Conservation (phyloP, 1,140 invertebrate genomes). For the Lepidurus packardi region DNA sequence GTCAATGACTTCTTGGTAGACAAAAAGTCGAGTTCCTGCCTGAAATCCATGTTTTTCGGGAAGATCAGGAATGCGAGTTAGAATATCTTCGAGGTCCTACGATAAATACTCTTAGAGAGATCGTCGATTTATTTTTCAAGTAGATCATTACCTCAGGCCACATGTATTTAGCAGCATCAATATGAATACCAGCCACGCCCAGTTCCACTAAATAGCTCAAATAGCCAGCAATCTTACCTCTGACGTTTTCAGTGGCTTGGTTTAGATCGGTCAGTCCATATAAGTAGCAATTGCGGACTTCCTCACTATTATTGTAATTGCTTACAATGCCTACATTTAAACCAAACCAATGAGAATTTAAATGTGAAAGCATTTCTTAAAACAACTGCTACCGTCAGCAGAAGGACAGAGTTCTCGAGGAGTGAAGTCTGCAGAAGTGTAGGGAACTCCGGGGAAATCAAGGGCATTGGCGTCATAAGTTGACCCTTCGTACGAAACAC, state of each 20-base stretch:
- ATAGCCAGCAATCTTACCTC: slow-evolving; percentile 59
- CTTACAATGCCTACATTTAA: slow-evolving; percentile 46
- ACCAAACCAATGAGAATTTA: neutral
- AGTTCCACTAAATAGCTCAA: slow-evolving; percentile 63
- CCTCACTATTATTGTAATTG: slow-evolving; percentile 30
- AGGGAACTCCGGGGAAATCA: slow-evolving; percentile 52
- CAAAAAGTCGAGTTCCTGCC: slow-evolving; percentile 41
- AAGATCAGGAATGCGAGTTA: slow-evolving; percentile 42
- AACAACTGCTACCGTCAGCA: slow-evolving; percentile 36
- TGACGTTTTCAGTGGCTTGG: slow-evolving; percentile 58
- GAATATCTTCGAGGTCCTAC: slow-evolving; percentile 46
- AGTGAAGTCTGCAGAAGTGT: slow-evolving; percentile 43
- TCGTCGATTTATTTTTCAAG: neutral
- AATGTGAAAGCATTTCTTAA: neutral
- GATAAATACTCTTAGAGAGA: slow-evolving; percentile 36
- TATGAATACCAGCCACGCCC: slow-evolving; percentile 66
- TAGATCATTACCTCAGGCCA: slow-evolving; percentile 49
- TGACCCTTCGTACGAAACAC: slow-evolving; percentile 52
- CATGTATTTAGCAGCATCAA: slow-evolving; percentile 54
- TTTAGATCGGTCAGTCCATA: slow-evolving; percentile 67
- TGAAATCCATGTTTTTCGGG: slow-evolving; percentile 42
- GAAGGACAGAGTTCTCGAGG: slow-evolving; percentile 40
- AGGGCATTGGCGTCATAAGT: slow-evolving; percentile 42
- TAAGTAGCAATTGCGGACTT: slow-evolving; percentile 62
- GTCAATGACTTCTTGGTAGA: slow-evolving; percentile 58